Conservation (phyloP, 1,140 invertebrate genomes). For the Lepidurus arcticus region DNA sequence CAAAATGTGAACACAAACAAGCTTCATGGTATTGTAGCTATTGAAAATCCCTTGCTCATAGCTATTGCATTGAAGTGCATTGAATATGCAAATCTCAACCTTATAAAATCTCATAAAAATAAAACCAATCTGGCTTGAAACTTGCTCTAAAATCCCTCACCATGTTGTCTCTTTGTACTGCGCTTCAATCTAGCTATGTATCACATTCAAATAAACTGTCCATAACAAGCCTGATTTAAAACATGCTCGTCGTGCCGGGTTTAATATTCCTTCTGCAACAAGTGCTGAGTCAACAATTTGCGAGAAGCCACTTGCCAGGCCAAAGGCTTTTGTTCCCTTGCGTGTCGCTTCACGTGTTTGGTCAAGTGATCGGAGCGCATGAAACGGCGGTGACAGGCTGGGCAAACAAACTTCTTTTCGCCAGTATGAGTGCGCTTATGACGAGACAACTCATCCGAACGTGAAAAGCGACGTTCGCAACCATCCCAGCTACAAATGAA, state of each 20-base stretch:
- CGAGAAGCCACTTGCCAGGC: slow-evolving; percentile 33
- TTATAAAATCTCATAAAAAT: neutral
- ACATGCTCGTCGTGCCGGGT: neutral
- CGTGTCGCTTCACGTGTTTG: slow-evolving; percentile 81
- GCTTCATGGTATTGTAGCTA: neutral
- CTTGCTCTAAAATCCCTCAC: neutral
- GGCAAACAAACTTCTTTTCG: slow-evolving; percentile 90
- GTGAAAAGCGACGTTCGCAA: slow-evolving; percentile 83
- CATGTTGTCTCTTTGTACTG: neutral
- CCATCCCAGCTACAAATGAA: slow-evolving; percentile 82
- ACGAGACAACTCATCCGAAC: slow-evolving; percentile 89
- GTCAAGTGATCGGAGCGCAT: slow-evolving; percentile 91
- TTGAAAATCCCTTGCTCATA: neutral
- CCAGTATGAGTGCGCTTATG: slow-evolving; percentile 92
- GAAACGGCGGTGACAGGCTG: slow-evolving; percentile 78
- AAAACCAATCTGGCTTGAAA: neutral
- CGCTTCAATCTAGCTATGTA: neutral
- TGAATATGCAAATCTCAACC: neutral
- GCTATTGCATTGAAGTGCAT: slow-evolving; percentile 18
- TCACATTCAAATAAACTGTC: neutral
- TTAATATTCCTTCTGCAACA: slow-evolving; percentile 21
- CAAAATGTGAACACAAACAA: neutral
- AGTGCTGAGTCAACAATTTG: slow-evolving; percentile 29
- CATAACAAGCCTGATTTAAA: neutral
- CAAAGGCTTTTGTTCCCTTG: slow-evolving; percentile 53